phyloP scores from a whole-genome alignment of 2,888 invertebrate species.

The Phaedon cochleariae region DNA sequence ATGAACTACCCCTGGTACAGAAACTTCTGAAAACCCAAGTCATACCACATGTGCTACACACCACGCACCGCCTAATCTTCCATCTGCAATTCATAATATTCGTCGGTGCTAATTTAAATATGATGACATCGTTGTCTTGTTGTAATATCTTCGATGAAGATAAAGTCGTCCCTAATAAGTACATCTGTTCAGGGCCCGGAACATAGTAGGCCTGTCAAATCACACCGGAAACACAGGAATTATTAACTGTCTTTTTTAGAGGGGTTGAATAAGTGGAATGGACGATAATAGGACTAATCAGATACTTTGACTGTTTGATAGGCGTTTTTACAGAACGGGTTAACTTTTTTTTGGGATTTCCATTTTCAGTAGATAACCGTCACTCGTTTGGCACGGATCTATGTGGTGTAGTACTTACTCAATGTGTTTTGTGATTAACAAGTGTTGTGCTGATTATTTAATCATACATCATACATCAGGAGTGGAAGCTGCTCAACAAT shows the following conservation, averaged over 20 bases:
- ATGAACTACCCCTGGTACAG: background rate
- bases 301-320: constrained; percentile 4
- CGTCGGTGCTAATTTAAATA: constrained; percentile 53
- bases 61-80: constrained; percentile 24
- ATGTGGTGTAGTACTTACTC: constrained; percentile 1
- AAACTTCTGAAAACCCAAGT: background rate
- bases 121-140: constrained; percentile 50
- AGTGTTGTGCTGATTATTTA: too few species aligned
- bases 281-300: constrained; percentile 30
- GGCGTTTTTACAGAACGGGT: background rate
- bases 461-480: too few species aligned
- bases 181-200: constrained; percentile 52
- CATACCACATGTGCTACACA: background rate
- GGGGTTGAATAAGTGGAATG: constrained; percentile 32
- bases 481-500: too few species aligned
- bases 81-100: constrained; percentile 45
- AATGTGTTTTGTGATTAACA: too few species aligned
- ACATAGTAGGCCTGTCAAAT: constrained; percentile 50
- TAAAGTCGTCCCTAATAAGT: constrained; percentile 52
- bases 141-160: constrained; percentile 49
- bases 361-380: constrained; percentile 5
- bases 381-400: background rate
- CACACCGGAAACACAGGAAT: constrained; percentile 47
- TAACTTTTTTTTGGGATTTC: background rate
- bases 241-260: constrained; percentile 43